These are phyloP conservation scores for Lacanobia wlatinum DNA, from an alignment of 2,888 invertebrate genomes.

Conservation along the genomic window DNA sequence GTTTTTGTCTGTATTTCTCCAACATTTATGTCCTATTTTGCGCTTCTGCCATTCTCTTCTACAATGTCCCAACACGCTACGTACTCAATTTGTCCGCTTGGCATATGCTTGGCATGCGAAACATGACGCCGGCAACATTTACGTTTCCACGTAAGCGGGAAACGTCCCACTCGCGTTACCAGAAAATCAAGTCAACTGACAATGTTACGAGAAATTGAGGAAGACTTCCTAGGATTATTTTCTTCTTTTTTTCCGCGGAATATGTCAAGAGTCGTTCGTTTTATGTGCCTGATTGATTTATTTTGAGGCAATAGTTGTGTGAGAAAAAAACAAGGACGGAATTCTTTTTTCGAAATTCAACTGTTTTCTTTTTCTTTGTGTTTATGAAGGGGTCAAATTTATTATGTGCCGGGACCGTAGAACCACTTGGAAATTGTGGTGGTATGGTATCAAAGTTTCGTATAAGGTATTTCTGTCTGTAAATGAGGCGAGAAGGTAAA, in stretches of 20 bases:
- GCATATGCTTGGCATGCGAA: constrained; percentile 76
- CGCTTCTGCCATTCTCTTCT: constrained; percentile 39
- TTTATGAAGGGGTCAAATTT: background rate
- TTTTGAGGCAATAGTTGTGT: constrained; percentile 43
- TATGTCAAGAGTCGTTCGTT: constrained; percentile 56
- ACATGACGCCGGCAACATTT: constrained; percentile 81
- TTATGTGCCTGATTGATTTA: constrained; percentile 53
- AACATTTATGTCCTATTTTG: background rate
- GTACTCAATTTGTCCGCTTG: constrained; percentile 80
- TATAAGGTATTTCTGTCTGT: background rate
- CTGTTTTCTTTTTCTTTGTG: constrained; percentile 19
- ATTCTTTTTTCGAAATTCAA: constrained; percentile 34
- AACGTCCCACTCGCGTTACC: constrained; percentile 77
- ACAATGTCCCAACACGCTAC: constrained; percentile 55
- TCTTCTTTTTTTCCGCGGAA: constrained; percentile 43
- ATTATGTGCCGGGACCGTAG: background rate
- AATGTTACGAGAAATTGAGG: constrained; percentile 74
- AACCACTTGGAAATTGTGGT: background rate
- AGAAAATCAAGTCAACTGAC: constrained; percentile 79
- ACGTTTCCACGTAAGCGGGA: constrained; percentile 75
- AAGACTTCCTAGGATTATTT: constrained; percentile 67
- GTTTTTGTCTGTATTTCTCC: too few species aligned
- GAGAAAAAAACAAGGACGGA: constrained; percentile 10
- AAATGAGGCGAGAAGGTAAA: too few species aligned
- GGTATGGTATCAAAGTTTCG: background rate